Evolutionary conservation across 1,140 invertebrate species (phyloP).

Genomic region (Nomia melanderi): DNA sequence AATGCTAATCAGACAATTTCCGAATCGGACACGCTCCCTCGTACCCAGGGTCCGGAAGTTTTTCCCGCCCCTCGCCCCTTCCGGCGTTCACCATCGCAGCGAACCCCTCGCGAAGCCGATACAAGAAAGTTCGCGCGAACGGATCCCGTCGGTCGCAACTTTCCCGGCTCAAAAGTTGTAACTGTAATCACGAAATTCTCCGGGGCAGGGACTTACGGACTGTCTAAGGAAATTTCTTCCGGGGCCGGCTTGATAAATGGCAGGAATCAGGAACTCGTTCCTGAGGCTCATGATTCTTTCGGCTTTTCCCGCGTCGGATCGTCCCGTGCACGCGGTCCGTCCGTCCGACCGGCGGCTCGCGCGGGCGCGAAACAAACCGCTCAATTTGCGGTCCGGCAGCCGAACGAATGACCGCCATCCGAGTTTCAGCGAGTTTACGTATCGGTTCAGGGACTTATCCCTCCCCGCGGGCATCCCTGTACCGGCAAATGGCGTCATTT

Average conservation of each 20-base stretch:
- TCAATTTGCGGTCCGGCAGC: conserved; percentile 69
- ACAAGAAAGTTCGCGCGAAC: conserved; percentile 19
- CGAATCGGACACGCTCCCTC: background rate
- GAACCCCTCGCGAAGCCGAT: background rate
- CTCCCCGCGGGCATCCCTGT: background rate
- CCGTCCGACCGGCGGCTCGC: background rate
- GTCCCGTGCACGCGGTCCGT: too few species aligned
- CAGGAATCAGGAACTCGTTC: conserved; percentile 40
- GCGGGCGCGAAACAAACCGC: conserved; percentile 69
- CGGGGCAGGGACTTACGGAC: background rate
- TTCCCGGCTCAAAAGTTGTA: conserved; percentile 43
- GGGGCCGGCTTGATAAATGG: conserved; percentile 38
- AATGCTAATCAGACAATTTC: background rate
- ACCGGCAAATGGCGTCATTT: conserved; percentile 43
- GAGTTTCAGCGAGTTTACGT: conserved; percentile 58
- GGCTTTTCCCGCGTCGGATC: background rate
- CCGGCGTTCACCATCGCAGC: too few species aligned
- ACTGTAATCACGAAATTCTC: conserved; percentile 52
- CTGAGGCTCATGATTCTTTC: conserved; percentile 27
- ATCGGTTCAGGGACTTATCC: conserved; percentile 47
- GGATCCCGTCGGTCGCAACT: conserved; percentile 11
- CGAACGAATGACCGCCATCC: conserved; percentile 62
- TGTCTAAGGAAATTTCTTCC: conserved; percentile 52
- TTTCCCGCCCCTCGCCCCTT: background rate
- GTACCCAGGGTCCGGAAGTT: background rate